These are phyloP conservation scores for Linurgus olivaceus DNA, from an alignment of 2,797 vertebrate genomes.

Conservation along the genomic window DNA sequence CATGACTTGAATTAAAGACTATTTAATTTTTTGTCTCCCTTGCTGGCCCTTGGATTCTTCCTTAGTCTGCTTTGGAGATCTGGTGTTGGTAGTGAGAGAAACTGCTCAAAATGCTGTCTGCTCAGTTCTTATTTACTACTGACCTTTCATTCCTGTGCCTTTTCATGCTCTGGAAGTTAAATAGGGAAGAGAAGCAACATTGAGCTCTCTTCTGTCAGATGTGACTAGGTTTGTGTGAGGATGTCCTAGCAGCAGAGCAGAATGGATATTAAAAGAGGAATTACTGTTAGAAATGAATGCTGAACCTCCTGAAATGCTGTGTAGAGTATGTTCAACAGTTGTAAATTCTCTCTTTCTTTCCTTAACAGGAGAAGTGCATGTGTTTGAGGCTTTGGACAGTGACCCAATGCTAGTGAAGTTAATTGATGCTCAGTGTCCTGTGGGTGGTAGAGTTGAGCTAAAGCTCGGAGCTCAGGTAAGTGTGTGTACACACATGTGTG, in stretches of 20 bases:
- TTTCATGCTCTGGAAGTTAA: not conserved
- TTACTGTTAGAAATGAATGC: not conserved
- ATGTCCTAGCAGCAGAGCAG: not conserved
- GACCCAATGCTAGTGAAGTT: slow-evolving; percentile 82
- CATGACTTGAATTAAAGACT: not conserved
- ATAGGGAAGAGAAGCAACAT: not conserved
- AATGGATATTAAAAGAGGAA: not conserved
- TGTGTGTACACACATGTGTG: not conserved
- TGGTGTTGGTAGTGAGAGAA: not conserved
- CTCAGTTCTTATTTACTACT: not conserved
- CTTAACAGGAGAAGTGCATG: slow-evolving; percentile 75
- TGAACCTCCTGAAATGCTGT: not conserved
- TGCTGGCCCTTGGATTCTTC: not conserved
- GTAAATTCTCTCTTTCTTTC: not conserved
- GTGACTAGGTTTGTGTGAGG: not conserved
- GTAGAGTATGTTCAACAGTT: not conserved
- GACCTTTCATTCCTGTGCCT: not conserved
- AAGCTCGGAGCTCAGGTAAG: slow-evolving; percentile 93
- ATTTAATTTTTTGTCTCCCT: not conserved
- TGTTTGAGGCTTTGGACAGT: slow-evolving; percentile 90
- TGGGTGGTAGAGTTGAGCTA: slow-evolving; percentile 83
- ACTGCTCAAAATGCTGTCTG: not conserved
- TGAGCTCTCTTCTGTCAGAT: not conserved
- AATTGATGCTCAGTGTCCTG: slow-evolving; percentile 90
- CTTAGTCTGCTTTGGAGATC: not conserved